Conservation (phyloP, 2,888 invertebrate genomes). For the Drosophila lacicola region DNA sequence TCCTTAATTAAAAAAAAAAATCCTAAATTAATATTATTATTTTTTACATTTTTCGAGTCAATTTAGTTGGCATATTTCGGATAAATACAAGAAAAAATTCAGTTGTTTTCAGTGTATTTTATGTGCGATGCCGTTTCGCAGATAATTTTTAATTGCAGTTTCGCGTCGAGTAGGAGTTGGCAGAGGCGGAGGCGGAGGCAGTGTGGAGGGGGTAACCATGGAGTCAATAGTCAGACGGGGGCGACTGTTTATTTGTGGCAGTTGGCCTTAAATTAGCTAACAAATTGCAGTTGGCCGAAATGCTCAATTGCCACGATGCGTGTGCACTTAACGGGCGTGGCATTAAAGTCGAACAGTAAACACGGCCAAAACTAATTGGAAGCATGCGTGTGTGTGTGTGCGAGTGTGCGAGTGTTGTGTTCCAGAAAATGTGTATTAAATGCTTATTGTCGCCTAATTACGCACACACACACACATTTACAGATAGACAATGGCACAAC, state of each 20-base stretch:
- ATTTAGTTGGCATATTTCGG: no score
- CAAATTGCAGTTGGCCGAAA: constrained; percentile 64
- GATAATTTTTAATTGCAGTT: constrained; percentile 74
- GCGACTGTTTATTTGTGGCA: constrained; percentile 40
- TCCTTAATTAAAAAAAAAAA: no score
- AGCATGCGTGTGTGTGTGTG: constrained; percentile 22
- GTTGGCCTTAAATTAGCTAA: constrained; percentile 75
- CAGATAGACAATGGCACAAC: background rate
- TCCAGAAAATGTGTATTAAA: constrained; percentile 77
- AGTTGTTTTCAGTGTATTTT: constrained; percentile 58
- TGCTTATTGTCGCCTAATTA: constrained; percentile 82
- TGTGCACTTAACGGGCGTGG: constrained; percentile 73
- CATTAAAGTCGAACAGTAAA: constrained; percentile 57
- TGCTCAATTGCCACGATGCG: constrained; percentile 47
- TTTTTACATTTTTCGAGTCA: no score
- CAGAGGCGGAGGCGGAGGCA: background rate
- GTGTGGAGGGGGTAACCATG: background rate
- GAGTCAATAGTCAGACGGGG: constrained; percentile 26
- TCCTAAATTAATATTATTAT: no score
- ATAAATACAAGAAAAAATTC: background rate
- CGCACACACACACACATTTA: constrained; percentile 46
- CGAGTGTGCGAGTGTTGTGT: constrained; percentile 25
- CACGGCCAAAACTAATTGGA: constrained; percentile 64
- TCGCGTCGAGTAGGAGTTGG: constrained; percentile 4
- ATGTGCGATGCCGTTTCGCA: constrained; percentile 57